Conservation (phyloP, 2,888 invertebrate genomes). For the Podotricha telesiphe region DNA sequence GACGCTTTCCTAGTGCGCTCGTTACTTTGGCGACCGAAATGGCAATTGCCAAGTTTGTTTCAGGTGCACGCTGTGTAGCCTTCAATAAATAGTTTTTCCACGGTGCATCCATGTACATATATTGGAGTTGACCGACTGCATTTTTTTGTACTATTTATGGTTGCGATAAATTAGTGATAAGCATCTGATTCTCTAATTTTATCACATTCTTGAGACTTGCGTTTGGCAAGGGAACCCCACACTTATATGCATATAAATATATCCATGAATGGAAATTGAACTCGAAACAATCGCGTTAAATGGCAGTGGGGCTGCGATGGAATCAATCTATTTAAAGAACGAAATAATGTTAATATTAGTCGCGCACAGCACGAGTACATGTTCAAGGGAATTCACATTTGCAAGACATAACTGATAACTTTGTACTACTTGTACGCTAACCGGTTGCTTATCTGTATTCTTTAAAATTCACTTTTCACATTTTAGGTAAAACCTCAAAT, state of each 20-base stretch:
- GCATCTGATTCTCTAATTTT: too few species aligned
- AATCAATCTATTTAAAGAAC: background rate
- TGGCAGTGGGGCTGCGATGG: background rate
- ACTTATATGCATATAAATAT: too few species aligned
- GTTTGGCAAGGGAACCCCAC: too few species aligned
- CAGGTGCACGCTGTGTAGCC: background rate
- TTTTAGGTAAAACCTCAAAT: too few species aligned
- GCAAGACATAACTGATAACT: background rate
- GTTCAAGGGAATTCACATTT: background rate
- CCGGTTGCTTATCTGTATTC: background rate
- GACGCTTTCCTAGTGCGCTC: constrained; percentile 1
- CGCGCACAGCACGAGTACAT: background rate
- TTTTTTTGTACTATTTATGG: too few species aligned
- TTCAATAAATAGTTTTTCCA: background rate
- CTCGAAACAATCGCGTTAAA: background rate
- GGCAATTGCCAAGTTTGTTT: background rate
- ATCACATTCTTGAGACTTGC: too few species aligned
- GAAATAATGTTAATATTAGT: background rate
- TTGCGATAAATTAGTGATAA: too few species aligned
- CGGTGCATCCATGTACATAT: too few species aligned
- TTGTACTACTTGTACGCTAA: background rate
- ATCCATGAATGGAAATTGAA: background rate
- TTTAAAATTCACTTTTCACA: too few species aligned
- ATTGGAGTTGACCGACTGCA: too few species aligned
- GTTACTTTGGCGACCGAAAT: background rate